Base-by-base conservation (phyloP, 2,888 invertebrate genomes). In the Aleiodes testaceus region DNA sequence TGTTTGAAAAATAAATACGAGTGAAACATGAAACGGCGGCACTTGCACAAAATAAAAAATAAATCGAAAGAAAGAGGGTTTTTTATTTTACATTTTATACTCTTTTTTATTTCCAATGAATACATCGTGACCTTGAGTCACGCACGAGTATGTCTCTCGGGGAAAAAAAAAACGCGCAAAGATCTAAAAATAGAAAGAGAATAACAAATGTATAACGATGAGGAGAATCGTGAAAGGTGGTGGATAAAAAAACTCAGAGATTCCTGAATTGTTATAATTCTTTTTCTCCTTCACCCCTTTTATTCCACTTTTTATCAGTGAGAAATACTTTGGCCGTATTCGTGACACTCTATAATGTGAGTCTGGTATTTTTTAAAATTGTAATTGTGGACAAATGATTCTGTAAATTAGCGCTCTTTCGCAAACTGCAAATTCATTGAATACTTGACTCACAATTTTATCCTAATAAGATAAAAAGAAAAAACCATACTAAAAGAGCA, bases 81-180 rank as follows among this genome's bases (percentile, higher is more conserved):
- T 9, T 53, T 18, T 53, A 65, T 2, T n/a, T n/a, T n/a, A n/a
- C 36, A 52, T 63, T 59, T 12, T 64, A 45, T 64, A 30, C 44
- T 52, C 52, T 4, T 26, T 53, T 53, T 65, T 18, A 52, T 50
- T 47, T 36, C 30, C 44, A 26, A 65, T 70, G 65, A 71, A 72
- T 69, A 72, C 77, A 75, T 74, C 76, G 74, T 77, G 78, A 80
- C 81, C 81, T 81, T 80, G 80, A 80, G 78, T 80, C 81, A 81
- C 79, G 80, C 79, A 80, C 74, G 76, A 71, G 66, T 59, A 47
- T 70, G 42, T 65, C 61, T 71, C 44, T n/a, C 36, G 66, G 65
- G 55, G 59, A 47, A 50, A 53, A 64, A 52, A 70, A 73, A 61
- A 77, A 74, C 22, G 52, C 5, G 20, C 22, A 50, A 50, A 16